These are phyloP conservation scores for Ctenopoma kingsleyae DNA, from an alignment of 2,797 vertebrate genomes.

Conservation along the genomic window DNA sequence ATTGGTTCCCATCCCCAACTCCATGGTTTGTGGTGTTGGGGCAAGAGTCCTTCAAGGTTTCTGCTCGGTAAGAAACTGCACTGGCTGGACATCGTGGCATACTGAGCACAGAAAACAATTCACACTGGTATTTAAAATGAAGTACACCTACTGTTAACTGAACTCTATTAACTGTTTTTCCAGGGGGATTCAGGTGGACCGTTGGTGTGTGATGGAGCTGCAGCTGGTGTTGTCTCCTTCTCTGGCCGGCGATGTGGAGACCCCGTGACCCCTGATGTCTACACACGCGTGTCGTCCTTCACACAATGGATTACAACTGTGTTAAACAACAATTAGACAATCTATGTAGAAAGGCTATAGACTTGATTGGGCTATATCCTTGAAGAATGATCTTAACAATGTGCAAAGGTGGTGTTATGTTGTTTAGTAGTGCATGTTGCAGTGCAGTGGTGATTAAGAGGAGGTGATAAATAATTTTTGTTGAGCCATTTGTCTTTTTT, in stretches of 20 bases:
- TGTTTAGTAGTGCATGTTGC: neutral
- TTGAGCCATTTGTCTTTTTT: too few species aligned
- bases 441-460: neutral
- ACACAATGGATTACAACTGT: conserved; percentile 76
- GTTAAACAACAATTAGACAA: conserved; percentile 46
- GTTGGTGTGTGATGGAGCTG: conserved; percentile 76
- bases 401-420: neutral
- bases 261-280: conserved; percentile 81
- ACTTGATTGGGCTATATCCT: neutral
- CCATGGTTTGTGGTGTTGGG: conserved; percentile 73
- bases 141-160: neutral
- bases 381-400: neutral
- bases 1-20: conserved; percentile 8
- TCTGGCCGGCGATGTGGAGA: conserved; percentile 81
- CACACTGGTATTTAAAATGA: neutral
- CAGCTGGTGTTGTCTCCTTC: conserved; percentile 83
- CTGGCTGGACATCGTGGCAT: neutral
- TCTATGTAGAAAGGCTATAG: neutral
- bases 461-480: neutral
- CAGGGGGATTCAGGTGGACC: conserved; percentile 87
- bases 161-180: neutral
- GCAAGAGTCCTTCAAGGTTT: conserved; percentile 53
- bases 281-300: conserved; percentile 78
- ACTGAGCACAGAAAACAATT: neutral
- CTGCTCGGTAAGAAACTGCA: conserved; percentile 69